These are phyloP conservation scores for Cheilosia vernalis DNA, from an alignment of 2,888 invertebrate species.

Conservation along the genomic window DNA sequence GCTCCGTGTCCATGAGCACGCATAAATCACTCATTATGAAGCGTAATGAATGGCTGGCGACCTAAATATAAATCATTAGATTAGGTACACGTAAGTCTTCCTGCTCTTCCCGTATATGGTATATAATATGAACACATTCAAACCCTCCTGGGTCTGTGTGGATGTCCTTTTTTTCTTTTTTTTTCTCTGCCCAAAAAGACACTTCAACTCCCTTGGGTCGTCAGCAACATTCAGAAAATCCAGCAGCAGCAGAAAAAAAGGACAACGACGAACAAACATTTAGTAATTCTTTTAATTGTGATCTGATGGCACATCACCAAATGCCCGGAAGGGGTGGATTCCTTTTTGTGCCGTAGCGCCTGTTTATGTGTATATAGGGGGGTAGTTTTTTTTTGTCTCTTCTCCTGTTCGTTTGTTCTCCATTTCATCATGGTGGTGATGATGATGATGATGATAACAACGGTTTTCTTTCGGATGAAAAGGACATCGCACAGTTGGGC, in stretches of 20 bases:
- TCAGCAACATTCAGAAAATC: slow-evolving; percentile 39
- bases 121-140: slow-evolving; percentile 31
- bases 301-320: slow-evolving; percentile 75
- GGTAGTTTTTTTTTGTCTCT: slow-evolving; percentile 26
- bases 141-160: slow-evolving; percentile 42
- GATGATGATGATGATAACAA: slow-evolving; percentile 74
- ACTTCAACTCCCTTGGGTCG: slow-evolving; percentile 71
- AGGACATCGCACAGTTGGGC: slow-evolving; percentile 30
- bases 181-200: slow-evolving; percentile 55
- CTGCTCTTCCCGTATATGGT: slow-evolving; percentile 27
- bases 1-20: slow-evolving; percentile 77
- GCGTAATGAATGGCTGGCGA: slow-evolving; percentile 84
- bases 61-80: slow-evolving; percentile 84
- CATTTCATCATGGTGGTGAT: slow-evolving; percentile 74
- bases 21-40: slow-evolving; percentile 84
- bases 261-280: slow-evolving; percentile 69
- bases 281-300: slow-evolving; percentile 75
- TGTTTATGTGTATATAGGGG: slow-evolving; percentile 40
- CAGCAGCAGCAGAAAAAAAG: slow-evolving; percentile 23
- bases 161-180: slow-evolving; percentile 42
- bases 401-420: slow-evolving; percentile 56
- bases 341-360: slow-evolving; percentile 38
- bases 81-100: slow-evolving; percentile 79
- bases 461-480: slow-evolving; percentile 64
- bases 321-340: slow-evolving; percentile 74